Evolutionary conservation across 2,113 vertebrate genomes (phyloP), one percentile per base, ranked within the genome.

Genomic region (Gadus chalcogrammus): DNA sequence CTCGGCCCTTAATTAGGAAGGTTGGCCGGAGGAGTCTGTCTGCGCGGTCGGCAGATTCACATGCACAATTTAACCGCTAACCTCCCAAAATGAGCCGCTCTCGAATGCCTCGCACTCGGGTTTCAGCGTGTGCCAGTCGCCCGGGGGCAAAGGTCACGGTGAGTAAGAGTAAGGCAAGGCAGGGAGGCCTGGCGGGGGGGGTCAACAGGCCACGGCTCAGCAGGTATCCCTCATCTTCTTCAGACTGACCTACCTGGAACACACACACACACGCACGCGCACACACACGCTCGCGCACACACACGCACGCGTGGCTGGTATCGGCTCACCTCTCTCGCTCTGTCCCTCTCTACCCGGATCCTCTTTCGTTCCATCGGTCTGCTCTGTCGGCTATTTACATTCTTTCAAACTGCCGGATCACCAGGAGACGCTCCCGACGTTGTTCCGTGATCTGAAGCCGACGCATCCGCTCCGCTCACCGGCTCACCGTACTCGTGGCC

Each of bases 51-150:
- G 89, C 85, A 79, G 88, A 77, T 79, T 90, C 88, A 89, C 91
- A 91, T 83, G 91, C 90, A 78, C 90, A 92, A 93, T 93, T 93
- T 91, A 92, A 91, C 89, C 86, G 88, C 89, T 92, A 91, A 92
- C 91, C 91, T 91, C 78, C 86, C 83, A 79, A 91, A 88, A 88
- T 90, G 91, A 90, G 85, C 87, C 75, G 73, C 85, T 79, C 77
- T 78, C 82, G 89, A 89, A 92, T 92, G 88, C 88, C 88, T 82
- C 28, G 1, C 88, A 87, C 82, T 91, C 87, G 55, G 52, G 89
- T 93, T 92, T 92, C 91, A 88, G 84, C 61, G 52, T 68, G 74
- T 69, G 69, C 73, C 74, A 76, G 82, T 82, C 76, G 70, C 72
- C 72, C 62, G 61, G 80, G 82, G 81, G 77, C 84, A 79, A 63